Percentiles rank a stretch among this genome's conserved stretches.
These are phyloP conservation scores for Lonchura striata DNA, from an alignment of 2,113 vertebrate species.

Conservation along the genomic window DNA sequence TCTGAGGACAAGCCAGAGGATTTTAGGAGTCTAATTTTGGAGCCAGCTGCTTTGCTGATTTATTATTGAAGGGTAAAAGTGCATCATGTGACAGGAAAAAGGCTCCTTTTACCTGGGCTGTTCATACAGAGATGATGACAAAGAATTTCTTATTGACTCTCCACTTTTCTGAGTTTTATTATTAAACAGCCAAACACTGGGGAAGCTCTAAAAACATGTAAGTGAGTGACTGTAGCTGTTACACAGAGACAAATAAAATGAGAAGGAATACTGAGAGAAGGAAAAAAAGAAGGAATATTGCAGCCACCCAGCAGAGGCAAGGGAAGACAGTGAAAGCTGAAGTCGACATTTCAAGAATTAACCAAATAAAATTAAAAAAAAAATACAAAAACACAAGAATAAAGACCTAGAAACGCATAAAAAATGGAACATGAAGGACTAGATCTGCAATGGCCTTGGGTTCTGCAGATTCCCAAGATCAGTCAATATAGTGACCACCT, in stretches of 20 bases:
- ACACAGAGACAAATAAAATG: background rate
- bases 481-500: background rate
- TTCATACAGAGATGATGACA: background rate
- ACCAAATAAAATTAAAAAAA: background rate
- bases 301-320: background rate
- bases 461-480: background rate
- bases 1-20: background rate
- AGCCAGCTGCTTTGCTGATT: background rate
- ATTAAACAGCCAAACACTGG: background rate
- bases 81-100: background rate
- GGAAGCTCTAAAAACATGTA: background rate
- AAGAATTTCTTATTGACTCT: background rate
- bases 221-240: background rate
- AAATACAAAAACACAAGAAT: background rate
- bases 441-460: background rate
- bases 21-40: background rate
- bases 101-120: background rate
- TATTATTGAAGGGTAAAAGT: background rate
- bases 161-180: background rate
- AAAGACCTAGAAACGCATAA: background rate
- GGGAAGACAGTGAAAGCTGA: background rate
- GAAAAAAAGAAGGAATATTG: background rate
- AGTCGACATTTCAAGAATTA: background rate
- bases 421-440: background rate
- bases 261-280: background rate